Evolutionary conservation across 2,797 vertebrate species (phyloP).

Genomic region (Anabas testudineus): DNA sequence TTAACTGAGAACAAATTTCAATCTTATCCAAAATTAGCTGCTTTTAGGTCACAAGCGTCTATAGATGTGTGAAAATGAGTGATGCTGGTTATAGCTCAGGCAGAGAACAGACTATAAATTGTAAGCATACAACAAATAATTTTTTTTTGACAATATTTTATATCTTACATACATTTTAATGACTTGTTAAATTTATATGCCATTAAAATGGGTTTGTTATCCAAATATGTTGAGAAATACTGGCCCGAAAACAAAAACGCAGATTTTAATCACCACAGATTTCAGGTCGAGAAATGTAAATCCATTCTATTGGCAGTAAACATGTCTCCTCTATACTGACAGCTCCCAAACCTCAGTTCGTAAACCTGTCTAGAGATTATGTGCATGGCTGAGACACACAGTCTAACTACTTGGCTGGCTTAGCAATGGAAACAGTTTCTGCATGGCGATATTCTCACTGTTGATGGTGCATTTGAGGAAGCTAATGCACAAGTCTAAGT

Average conservation of each 20-base stretch:
- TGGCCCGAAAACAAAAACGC: neutral
- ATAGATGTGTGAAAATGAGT: conserved; percentile 58
- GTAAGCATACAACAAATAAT: conserved; percentile 49
- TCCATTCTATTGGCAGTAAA: conserved; percentile 79
- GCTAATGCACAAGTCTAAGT: conserved; percentile 35
- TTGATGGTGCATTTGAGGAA: conserved; percentile 64
- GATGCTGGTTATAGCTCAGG: conserved; percentile 47
- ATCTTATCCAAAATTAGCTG: conserved; percentile 31
- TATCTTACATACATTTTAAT: conserved; percentile 16
- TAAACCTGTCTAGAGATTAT: conserved; percentile 84
- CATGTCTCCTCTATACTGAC: conserved; percentile 80
- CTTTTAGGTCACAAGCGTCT: conserved; percentile 46
- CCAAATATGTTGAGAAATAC: conserved; percentile 31
- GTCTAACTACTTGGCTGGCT: conserved; percentile 68
- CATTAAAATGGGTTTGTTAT: conserved; percentile 23
- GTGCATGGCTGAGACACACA: conserved; percentile 67
- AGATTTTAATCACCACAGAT: conserved; percentile 47
- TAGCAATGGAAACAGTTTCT: conserved; percentile 68
- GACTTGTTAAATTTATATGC: conserved; percentile 20
- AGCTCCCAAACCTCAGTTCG: conserved; percentile 81
- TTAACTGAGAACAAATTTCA: conserved; percentile 39
- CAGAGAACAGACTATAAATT: conserved; percentile 67
- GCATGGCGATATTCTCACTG: conserved; percentile 53
- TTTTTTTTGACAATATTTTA: conserved; percentile 39
- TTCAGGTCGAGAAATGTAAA: conserved; percentile 65